Percentiles rank a stretch among this genome's conserved stretches.
Evolutionary conservation across 2,113 vertebrate species (phyloP).

Genomic region (Sphyrna mokarran): DNA sequence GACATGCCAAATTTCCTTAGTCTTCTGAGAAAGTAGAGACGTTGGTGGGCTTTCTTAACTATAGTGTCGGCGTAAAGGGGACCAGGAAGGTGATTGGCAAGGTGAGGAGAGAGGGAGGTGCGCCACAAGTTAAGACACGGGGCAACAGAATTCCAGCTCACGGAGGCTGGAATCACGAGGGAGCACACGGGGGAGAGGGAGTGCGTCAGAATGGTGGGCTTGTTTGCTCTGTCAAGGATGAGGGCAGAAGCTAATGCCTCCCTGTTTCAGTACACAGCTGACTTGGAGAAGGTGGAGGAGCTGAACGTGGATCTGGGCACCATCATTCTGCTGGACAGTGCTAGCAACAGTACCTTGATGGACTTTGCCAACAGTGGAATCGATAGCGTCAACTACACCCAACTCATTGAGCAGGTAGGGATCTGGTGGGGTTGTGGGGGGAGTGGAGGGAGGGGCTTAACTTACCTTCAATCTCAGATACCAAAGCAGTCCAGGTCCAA

Average conservation of each 20-base stretch:
- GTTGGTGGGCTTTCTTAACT: too few relatives aligned
- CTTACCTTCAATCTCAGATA: too few relatives aligned
- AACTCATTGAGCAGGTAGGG: conserved; percentile 53
- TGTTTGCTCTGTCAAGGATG: not conserved
- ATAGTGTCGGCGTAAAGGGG: too few relatives aligned
- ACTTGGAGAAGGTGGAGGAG: conserved; percentile 45
- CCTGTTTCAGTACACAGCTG: conserved; percentile 47
- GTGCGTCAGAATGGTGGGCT: not conserved
- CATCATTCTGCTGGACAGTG: conserved; percentile 48
- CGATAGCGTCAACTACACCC: conserved; percentile 44
- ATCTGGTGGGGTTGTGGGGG: too few relatives aligned
- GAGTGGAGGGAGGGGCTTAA: too few relatives aligned
- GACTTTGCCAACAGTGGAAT: conserved; percentile 48
- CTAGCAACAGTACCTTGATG: conserved; percentile 50
- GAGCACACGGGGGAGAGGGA: not conserved
- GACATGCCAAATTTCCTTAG: too few relatives aligned
- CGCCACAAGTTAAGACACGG: too few relatives aligned
- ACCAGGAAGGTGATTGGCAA: too few relatives aligned
- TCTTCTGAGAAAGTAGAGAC: too few relatives aligned
- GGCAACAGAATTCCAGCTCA: too few relatives aligned
- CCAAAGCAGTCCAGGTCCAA: too few relatives aligned
- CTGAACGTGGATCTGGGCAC: conserved; percentile 42
- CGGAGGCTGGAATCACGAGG: not conserved
- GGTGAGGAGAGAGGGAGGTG: too few relatives aligned
- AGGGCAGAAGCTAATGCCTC: rapidly evolving